Evolutionary conservation across 2,888 invertebrate genomes (phyloP).

Genomic region (Philonicus albiceps): DNA sequence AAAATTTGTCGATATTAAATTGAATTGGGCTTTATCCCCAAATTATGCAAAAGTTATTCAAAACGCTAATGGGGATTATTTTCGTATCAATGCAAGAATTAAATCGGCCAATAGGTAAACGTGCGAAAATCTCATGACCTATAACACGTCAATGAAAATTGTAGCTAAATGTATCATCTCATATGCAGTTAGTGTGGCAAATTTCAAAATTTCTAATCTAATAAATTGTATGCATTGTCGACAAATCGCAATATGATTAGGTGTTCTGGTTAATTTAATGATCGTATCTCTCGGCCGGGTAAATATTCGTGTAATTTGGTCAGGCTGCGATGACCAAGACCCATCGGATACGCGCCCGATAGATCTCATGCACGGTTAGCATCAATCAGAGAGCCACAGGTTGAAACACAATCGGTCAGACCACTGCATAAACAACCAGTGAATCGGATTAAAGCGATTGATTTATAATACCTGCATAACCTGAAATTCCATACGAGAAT

Average conservation of each 20-base stretch:
- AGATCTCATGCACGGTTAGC: background rate
- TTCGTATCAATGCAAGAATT: background rate
- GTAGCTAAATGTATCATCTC: background rate
- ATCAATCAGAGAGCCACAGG: slow-evolving; percentile 29
- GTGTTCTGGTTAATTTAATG: background rate
- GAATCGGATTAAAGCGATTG: slow-evolving; percentile 34
- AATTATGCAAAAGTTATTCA: background rate
- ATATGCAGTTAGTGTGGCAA: background rate
- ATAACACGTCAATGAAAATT: background rate
- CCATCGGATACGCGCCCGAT: background rate
- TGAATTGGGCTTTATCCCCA: background rate
- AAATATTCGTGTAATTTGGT: background rate
- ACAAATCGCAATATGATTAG: background rate
- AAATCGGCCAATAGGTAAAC: background rate
- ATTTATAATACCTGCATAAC: slow-evolving; percentile 37
- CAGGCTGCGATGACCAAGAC: background rate
- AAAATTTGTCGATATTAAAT: background rate
- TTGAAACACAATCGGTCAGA: slow-evolving; percentile 7
- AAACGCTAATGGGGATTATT: background rate
- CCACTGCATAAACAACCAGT: slow-evolving; percentile 29
- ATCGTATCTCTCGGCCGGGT: background rate
- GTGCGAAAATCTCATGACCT: background rate
- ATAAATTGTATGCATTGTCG: background rate
- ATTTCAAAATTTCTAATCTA: background rate
- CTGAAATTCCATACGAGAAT: background rate